These are phyloP conservation scores for Gyrodactylus salaris DNA, from an alignment of 1,140 invertebrate genomes.

Conservation along the genomic window DNA sequence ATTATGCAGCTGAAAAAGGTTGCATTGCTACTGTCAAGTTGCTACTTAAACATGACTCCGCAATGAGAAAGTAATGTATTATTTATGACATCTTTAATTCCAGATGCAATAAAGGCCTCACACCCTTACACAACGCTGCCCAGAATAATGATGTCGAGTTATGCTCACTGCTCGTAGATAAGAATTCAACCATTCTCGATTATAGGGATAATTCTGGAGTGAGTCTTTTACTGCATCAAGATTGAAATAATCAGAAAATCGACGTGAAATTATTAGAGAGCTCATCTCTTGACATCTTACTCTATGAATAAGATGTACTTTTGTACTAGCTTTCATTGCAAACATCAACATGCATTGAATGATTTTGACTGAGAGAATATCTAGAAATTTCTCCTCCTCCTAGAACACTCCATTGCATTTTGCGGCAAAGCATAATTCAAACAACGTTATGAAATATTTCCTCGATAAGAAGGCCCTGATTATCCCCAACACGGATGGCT, in stretches of 20 bases:
- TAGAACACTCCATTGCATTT: neutral
- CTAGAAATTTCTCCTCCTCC: no score
- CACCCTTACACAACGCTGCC: neutral
- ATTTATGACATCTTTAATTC: neutral
- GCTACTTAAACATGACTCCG: neutral
- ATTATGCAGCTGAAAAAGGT: slow-evolving; percentile 7
- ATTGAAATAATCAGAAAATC: no score
- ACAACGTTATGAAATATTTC: neutral
- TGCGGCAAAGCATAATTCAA: neutral
- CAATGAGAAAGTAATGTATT: neutral
- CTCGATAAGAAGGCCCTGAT: neutral
- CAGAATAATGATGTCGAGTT: neutral
- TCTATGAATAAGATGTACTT: no score
- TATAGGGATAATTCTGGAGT: neutral
- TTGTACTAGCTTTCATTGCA: no score
- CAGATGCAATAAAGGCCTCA: neutral
- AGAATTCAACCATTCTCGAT: neutral
- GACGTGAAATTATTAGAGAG: no score
- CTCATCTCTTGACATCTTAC: no score
- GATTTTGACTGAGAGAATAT: no score
- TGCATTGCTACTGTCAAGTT: neutral
- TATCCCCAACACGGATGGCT: neutral
- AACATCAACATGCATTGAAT: no score
- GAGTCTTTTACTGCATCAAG: neutral
- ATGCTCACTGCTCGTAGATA: neutral